Base-by-base conservation (phyloP, 2,888 invertebrate genomes). In the Polydesmus complanatus region DNA sequence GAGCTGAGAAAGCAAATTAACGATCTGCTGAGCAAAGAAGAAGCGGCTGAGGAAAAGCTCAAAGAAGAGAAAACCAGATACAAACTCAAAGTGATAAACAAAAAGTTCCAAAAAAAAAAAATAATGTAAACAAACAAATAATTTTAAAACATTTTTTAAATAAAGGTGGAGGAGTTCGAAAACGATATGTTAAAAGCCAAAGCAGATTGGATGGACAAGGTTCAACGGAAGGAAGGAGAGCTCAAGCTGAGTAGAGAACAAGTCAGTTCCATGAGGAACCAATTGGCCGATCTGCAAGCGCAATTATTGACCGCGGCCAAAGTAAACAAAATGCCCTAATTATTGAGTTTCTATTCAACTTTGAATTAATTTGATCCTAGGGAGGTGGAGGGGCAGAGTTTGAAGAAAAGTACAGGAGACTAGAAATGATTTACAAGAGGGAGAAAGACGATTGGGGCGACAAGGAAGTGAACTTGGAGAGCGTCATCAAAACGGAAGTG, bases 381-480 rank as follows among this genome's bases (percentile, higher is more conserved):
- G 3, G 23, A 11, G 27, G 56, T 27, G 14, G 18, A 18, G 56
- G 25, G 37, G 5, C 18, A 18, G 27, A 8, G 37, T 2, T 21
- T 27, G 37, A 55, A 25, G 75, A 79, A 63, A 79, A 80, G 72
- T 74, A 77, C 37, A 79, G 80, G 66, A 64, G 68, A 61, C 64
- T 63, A 67, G 71, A 66, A 62, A 64, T 53, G 64, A 63, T 69
- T 23, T 64, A 69, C 37, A 67, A 69, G 47, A 82, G 81, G 68
- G 83, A 84, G 65, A 79, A 81, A 25, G 75, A 78, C 54, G 82
- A 82, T 64, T 79, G 83, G 74, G 82, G 84, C 70, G 79, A 78
- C 54, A 84, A 83, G 70, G 74, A 80, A 14, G 64, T 62, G 3
- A 64, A 64, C 25, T 54, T 67, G 55, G 69, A 69, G 60, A 26